phyloP scores from a whole-genome alignment of 2,797 vertebrate species.

The Pangasius larnaudii region DNA sequence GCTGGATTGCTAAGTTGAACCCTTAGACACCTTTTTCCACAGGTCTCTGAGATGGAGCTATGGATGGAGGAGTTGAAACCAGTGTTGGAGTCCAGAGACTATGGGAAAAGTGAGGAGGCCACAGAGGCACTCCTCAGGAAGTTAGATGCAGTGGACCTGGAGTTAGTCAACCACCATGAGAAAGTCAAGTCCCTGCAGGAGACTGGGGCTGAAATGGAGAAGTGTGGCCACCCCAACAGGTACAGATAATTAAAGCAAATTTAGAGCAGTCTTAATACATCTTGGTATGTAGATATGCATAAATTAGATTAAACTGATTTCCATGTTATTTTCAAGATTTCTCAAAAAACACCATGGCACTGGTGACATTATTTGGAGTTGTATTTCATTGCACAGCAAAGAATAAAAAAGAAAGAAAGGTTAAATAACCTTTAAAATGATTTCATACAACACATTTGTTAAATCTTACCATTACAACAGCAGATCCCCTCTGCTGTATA shows the following conservation, averaged over 20 bases:
- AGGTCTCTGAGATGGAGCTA: constrained; percentile 85
- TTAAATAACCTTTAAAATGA: background rate
- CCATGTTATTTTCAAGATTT: background rate
- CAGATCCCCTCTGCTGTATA: background rate
- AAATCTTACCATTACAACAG: background rate
- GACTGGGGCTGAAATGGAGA: constrained; percentile 72
- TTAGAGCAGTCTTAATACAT: background rate
- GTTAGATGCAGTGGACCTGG: constrained; percentile 80
- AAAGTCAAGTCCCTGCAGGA: constrained; percentile 74
- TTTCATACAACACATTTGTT: background rate
- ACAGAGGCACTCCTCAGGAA: constrained; percentile 77
- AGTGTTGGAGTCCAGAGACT: constrained; percentile 75
- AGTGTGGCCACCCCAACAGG: constrained; percentile 79
- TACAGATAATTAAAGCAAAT: constrained; percentile 53
- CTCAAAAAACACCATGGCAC: background rate
- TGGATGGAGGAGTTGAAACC: constrained; percentile 80
- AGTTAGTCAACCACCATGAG: constrained; percentile 77
- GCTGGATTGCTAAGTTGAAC: background rate
- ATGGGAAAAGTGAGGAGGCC: constrained; percentile 81
- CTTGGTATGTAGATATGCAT: background rate
- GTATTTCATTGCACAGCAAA: background rate
- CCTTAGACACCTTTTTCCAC: background rate
- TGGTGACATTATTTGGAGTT: background rate
- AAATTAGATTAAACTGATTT: background rate
- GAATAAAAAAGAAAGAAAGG: background rate